A percentile compares a stretch with the other conserved stretches of the same genome.
These are phyloP conservation scores for Empis stercorea DNA, from an alignment of 2,888 invertebrate species.

Conservation along the genomic window DNA sequence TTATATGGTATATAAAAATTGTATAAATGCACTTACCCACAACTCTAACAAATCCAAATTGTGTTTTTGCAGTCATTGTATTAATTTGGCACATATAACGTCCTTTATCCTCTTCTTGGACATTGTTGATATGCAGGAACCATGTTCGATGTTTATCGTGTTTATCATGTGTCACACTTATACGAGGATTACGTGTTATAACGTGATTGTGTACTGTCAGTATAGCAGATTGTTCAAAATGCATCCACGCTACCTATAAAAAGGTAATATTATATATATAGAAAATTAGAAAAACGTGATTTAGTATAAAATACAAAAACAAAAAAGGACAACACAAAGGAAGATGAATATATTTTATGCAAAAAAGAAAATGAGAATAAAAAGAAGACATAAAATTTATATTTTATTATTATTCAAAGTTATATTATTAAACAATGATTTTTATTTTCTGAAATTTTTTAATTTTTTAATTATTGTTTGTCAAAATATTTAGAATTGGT, in stretches of 20 bases:
- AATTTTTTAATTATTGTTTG: too few species aligned
- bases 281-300: conserved; percentile 21
- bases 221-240: conserved; percentile 87
- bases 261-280: too few species aligned
- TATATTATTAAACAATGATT: too few species aligned
- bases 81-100: conserved; percentile 92
- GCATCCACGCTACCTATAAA: conserved; percentile 88
- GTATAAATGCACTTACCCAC: conserved; percentile 51
- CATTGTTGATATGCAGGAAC: conserved; percentile 85
- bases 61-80: conserved; percentile 84
- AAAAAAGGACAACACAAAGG: not conserved
- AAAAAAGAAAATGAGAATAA: too few species aligned
- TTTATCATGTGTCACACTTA: conserved; percentile 84
- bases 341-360: too few species aligned
- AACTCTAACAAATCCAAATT: conserved; percentile 82
- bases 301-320: conserved; percentile 19
- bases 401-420: too few species aligned
- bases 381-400: too few species aligned
- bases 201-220: conserved; percentile 88
- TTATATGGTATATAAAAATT: too few species aligned
- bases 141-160: conserved; percentile 69
- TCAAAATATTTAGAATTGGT: too few species aligned
- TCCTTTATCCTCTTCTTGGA: conserved; percentile 82
- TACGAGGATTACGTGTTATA: conserved; percentile 83
- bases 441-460: too few species aligned